Conservation (phyloP, 2,888 invertebrate species). For the Cryptus viduatorius region DNA sequence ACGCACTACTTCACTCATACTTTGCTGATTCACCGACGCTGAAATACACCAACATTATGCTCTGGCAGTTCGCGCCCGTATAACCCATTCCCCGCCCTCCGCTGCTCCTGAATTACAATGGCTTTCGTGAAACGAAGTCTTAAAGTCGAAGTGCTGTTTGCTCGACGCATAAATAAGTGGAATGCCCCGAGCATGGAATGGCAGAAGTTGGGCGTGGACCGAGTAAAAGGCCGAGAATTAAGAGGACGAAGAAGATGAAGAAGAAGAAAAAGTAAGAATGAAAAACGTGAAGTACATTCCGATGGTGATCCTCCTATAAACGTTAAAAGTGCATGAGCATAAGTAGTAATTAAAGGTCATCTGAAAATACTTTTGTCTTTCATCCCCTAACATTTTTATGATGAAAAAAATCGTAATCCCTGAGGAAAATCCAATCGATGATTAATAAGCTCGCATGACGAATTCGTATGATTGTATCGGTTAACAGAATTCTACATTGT, state of each 20-base stretch:
- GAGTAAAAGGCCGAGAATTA: slow-evolving; percentile 33
- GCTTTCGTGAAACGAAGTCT: slow-evolving; percentile 72
- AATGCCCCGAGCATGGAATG: slow-evolving; percentile 48
- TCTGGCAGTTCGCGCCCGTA: slow-evolving; percentile 19
- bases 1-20: slow-evolving; percentile 23
- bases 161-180: slow-evolving; percentile 75
- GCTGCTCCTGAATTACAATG: slow-evolving; percentile 78
- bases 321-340: background rate
- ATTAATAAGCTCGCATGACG: background rate
- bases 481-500: background rate
- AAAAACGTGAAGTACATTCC: slow-evolving; percentile 50
- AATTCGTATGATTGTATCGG: background rate
- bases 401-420: too few species aligned
- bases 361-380: background rate
- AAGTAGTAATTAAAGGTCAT: background rate
- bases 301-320: slow-evolving; percentile 32
- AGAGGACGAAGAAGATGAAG: slow-evolving; percentile 17
- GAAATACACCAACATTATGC: slow-evolving; percentile 19
- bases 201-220: slow-evolving; percentile 35
- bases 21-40: slow-evolving; percentile 17
- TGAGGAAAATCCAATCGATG: background rate
- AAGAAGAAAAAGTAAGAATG: slow-evolving; percentile 16
- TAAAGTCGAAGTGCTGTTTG: slow-evolving; percentile 75
- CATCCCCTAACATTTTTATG: too few species aligned
- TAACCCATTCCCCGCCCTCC: slow-evolving; percentile 68